A percentile compares a stretch with the other conserved stretches of the same genome.
Evolutionary conservation across 1,140 invertebrate genomes (phyloP).

Genomic region (Littorina saxatilis): DNA sequence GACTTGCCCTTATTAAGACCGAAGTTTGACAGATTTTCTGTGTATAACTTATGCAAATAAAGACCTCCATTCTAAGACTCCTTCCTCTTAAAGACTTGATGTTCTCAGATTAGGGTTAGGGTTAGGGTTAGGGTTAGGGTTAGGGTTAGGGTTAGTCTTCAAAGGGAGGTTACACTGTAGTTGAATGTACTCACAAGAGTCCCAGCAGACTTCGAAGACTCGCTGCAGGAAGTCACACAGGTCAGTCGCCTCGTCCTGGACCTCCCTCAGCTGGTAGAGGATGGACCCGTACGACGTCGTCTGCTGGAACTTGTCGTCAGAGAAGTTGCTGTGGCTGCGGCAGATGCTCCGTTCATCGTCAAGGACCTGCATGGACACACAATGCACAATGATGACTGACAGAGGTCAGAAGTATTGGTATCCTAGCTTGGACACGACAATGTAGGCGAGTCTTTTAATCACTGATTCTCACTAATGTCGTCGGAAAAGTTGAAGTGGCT

Average conservation of each 20-base stretch:
- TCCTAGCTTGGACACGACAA: too few species aligned
- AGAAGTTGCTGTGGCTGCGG: slow-evolving; percentile 46
- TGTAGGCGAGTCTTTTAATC: too few species aligned
- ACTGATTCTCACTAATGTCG: too few species aligned
- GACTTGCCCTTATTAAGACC: too few species aligned
- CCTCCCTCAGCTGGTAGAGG: slow-evolving; percentile 60
- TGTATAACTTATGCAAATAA: too few species aligned
- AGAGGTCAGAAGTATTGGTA: background rate
- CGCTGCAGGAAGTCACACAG: slow-evolving; percentile 54
- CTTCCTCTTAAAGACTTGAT: too few species aligned
- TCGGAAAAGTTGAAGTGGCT: background rate
- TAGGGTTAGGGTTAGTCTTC: too few species aligned
- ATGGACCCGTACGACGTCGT: slow-evolving; percentile 55
- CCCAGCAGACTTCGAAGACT: slow-evolving; percentile 54
- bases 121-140: too few species aligned
- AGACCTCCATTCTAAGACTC: too few species aligned
- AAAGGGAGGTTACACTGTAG: too few species aligned
- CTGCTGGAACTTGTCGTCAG: slow-evolving; percentile 49
- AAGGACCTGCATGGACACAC: slow-evolving; percentile 44
- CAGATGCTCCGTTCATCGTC: slow-evolving; percentile 54
- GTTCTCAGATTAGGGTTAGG: too few species aligned
- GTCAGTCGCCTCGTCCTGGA: slow-evolving; percentile 51
- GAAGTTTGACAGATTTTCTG: too few species aligned
- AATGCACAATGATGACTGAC: background rate
- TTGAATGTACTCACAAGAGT: slow-evolving; percentile 51